Conservation (phyloP, 2,797 vertebrate genomes). For the Thripadectes ignobilis region DNA sequence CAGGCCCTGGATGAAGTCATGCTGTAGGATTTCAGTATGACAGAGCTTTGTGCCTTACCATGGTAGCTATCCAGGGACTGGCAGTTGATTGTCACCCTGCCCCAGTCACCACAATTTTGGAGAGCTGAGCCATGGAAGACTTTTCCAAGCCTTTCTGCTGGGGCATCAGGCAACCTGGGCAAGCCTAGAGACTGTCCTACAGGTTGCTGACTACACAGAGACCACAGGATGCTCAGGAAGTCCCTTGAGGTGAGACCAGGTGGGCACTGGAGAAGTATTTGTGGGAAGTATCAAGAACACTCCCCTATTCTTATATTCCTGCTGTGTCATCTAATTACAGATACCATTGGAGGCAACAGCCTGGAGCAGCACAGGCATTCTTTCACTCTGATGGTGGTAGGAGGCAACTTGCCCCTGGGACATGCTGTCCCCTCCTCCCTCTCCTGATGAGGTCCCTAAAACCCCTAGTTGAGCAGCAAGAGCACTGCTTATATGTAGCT, state of each 20-base stretch:
- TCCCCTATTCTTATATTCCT: neutral
- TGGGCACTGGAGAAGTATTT: neutral
- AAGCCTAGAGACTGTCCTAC: neutral
- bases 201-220: neutral
- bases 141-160: neutral
- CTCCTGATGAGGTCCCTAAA: neutral
- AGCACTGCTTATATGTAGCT: fast-evolving
- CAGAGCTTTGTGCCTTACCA: neutral
- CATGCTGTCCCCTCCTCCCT: neutral
- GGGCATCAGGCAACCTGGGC: neutral
- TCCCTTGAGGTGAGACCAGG: slow-evolving; percentile 11
- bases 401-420: neutral
- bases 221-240: slow-evolving; percentile 9
- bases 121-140: neutral
- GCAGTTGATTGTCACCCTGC: neutral
- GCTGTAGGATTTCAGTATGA: neutral
- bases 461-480: neutral
- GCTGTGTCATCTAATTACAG: neutral
- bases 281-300: neutral
- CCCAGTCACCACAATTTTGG: neutral
- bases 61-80: neutral
- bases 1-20: neutral
- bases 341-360: fast-evolving
- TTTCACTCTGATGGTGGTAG: neutral
- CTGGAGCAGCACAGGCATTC: neutral